These are phyloP conservation scores for Tauraco erythrolophus DNA, from an alignment of 2,113 vertebrate genomes.

Conservation along the genomic window DNA sequence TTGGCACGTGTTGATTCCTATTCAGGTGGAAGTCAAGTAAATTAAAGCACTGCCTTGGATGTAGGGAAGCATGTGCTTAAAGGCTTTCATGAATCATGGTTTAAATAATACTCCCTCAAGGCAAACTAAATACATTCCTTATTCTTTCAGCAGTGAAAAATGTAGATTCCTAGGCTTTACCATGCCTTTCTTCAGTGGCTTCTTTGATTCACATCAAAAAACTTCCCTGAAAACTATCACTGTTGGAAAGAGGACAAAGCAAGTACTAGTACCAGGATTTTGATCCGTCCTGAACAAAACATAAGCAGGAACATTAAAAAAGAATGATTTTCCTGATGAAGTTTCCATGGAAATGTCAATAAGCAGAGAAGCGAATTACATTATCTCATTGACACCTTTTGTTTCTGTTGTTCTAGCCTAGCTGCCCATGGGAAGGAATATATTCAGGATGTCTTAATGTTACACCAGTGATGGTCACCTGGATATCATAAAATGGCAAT, in stretches of 20 bases:
- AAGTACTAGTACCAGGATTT: background rate
- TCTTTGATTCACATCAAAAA: background rate
- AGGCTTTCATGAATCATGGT: background rate
- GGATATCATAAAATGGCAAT: background rate
- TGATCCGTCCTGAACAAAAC: background rate
- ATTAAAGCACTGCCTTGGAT: background rate
- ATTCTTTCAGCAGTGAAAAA: background rate
- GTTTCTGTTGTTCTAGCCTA: background rate
- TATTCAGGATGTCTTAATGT: background rate
- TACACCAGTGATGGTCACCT: background rate
- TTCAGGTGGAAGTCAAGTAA: constrained; percentile 8
- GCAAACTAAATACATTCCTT: background rate
- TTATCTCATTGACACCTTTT: background rate
- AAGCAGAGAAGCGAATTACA: background rate
- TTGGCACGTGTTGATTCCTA: background rate
- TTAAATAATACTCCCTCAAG: background rate
- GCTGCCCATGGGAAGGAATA: background rate
- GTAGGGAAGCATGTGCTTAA: background rate
- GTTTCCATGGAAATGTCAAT: constrained; percentile 21
- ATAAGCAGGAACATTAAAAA: background rate
- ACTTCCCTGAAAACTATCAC: background rate
- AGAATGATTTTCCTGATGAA: background rate
- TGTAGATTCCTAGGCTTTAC: background rate
- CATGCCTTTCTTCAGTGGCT: background rate
- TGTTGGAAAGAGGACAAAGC: background rate